Percentiles rank a stretch among this genome's conserved stretches.
Conservation (phyloP, 2,797 vertebrate species). For the Heterohyrax brucei region DNA sequence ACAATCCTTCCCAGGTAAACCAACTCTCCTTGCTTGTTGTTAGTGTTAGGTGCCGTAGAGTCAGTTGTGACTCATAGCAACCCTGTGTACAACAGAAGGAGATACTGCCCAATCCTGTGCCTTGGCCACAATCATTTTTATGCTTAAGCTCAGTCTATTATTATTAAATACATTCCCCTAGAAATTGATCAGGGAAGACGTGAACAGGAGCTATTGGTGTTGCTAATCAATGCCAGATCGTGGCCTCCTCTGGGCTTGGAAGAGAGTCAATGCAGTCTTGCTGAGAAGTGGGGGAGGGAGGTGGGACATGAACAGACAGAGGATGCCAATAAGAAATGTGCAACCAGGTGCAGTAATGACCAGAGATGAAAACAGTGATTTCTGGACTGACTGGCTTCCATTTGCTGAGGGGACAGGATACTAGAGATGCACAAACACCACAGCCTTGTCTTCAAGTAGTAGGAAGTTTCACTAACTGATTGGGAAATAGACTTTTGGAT, state of each 20-base stretch:
- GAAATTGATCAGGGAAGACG: background rate
- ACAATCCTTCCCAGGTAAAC: background rate
- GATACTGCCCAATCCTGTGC: too few species aligned
- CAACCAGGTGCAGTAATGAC: background rate
- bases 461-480: background rate
- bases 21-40: background rate
- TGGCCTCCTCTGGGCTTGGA: background rate
- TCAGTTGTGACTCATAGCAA: too few species aligned
- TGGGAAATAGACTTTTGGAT: background rate
- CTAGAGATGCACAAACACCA: fast-evolving
- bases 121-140: too few species aligned
- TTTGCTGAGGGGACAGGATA: background rate
- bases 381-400: conserved; percentile 11
- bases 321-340: background rate
- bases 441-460: background rate
- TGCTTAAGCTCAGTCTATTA: background rate
- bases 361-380: background rate
- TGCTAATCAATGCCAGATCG: background rate
- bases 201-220: fast-evolving
- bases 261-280: background rate
- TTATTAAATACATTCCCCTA: background rate
- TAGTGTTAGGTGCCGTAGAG: too few species aligned
- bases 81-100: too few species aligned
- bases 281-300: background rate
- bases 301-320: conserved; percentile 14